Conservation (phyloP, 2,113 vertebrate genomes). For the Poeciliopsis occidentalis region DNA sequence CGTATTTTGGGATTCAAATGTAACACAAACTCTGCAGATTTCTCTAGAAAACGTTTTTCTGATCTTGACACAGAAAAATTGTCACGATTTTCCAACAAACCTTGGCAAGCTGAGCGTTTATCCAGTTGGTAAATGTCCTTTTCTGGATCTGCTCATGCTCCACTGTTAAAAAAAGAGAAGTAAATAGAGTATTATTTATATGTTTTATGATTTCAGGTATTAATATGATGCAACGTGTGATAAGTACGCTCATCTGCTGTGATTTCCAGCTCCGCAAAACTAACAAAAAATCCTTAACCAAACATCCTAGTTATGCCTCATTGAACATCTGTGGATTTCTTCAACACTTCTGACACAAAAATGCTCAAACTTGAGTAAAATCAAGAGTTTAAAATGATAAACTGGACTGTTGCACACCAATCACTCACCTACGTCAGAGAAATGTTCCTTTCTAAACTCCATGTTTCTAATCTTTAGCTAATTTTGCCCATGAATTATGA, state of each 20-base stretch:
- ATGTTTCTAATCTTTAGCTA: slow-evolving; percentile 20
- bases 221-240: neutral
- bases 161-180: slow-evolving; percentile 72
- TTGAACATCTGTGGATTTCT: neutral
- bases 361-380: neutral
- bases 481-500: slow-evolving; percentile 18
- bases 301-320: neutral
- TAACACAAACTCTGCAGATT: neutral
- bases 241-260: neutral
- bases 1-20: neutral
- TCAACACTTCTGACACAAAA: neutral
- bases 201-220: neutral
- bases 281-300: neutral
- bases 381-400: too few species aligned
- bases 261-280: neutral
- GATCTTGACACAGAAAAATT: neutral
- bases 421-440: slow-evolving; percentile 52
- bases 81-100: slow-evolving; percentile 64
- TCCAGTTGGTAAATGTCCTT: slow-evolving; percentile 93
- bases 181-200: too few species aligned
- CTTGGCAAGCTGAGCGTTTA: slow-evolving; percentile 91
- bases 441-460: slow-evolving; percentile 26
- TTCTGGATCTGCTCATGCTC: slow-evolving; percentile 91
- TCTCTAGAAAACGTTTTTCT: neutral
- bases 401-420: neutral